Evolutionary conservation across 1,140 invertebrate species (phyloP), one percentile per base, ranked within the genome.

Genomic region (Trichonephila inaurata): DNA sequence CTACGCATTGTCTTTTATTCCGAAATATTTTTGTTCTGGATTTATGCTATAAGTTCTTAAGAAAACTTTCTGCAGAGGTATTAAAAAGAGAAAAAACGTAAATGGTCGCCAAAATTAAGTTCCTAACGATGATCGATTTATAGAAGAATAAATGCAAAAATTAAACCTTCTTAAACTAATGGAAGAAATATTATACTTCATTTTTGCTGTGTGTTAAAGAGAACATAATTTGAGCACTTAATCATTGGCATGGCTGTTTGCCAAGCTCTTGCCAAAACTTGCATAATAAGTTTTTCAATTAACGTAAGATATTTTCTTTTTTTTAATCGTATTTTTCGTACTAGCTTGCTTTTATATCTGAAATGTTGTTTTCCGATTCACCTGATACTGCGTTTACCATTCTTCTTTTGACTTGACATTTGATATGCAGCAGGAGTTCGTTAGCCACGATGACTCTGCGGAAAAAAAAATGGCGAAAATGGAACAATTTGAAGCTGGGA

Each of bases 401-500:
- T 16, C 4, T 77, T 77, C 24, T 28, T 33, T 77, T 18, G 19
- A 33, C 72, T 77, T 77, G 72, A 77, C 72, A 77, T 77, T 3
- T 77, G 72, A 77, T 40, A 40, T 28, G 28, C 18, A 77, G 28
- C 72, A 77, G 72, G 28, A 33, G 72, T 33, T 77, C 72, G 33
- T 77, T 77, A 77, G 28, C 18, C 16, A 28, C 14, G 72, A 18
- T 77, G 72, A 77, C 72, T 77, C 28, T 4, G 28, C 72, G 14
- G 2, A 77, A 77, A 77, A 77, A 10, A 77, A 77, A 77, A 77
- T 77, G 69, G 69, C 69, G 24, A 77, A 77, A 40, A 3, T 77
- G 4, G 16, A 16, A 77, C 33, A 0, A 77, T 10, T 40, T 33
- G 4, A 28, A 33, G 24, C 40, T 77, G 40, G 28, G 16, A 28